Evolutionary conservation across 2,113 vertebrate species (phyloP).

Genomic region (Anarrhichthys ocellatus): DNA sequence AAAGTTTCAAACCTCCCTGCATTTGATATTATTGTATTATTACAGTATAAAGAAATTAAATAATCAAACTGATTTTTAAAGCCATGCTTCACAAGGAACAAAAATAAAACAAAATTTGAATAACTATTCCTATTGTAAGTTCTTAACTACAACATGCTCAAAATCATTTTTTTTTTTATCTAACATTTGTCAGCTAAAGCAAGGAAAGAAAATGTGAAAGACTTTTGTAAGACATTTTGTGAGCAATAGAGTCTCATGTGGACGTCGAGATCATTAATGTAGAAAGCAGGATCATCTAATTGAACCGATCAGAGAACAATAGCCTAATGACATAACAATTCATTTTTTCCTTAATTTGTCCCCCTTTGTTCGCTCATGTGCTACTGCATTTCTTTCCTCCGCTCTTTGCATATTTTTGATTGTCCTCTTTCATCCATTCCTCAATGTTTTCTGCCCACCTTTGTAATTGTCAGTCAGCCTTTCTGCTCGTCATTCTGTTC

Average conservation of each 20-base stretch:
- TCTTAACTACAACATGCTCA: too few relatives aligned
- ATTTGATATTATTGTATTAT: too few relatives aligned
- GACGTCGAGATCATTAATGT: neutral
- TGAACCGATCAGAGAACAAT: slow-evolving; percentile 6
- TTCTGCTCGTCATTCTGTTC: slow-evolving; percentile 56
- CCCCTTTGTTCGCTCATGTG: slow-evolving; percentile 12
- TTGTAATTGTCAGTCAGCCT: slow-evolving; percentile 47
- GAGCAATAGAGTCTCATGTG: too few relatives aligned
- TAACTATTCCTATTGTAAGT: too few relatives aligned
- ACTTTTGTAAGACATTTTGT: too few relatives aligned
- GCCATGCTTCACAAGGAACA: too few relatives aligned
- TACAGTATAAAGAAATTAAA: too few relatives aligned
- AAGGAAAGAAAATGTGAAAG: too few relatives aligned
- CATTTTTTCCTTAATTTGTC: neutral
- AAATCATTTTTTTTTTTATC: too few relatives aligned
- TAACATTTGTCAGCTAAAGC: too few relatives aligned
- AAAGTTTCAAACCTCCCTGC: neutral
- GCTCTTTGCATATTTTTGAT: slow-evolving; percentile 24
- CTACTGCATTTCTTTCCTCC: neutral
- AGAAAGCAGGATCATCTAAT: neutral
- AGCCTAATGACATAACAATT: neutral
- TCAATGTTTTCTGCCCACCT: slow-evolving; percentile 2
- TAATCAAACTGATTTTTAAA: too few relatives aligned
- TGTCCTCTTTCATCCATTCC: slow-evolving; percentile 11
- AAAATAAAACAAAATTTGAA: too few relatives aligned